A percentile compares a stretch with the other conserved stretches of the same genome.
phyloP scores from a whole-genome alignment of 23 tunicate genomes.

The Diplosoma virens region DNA sequence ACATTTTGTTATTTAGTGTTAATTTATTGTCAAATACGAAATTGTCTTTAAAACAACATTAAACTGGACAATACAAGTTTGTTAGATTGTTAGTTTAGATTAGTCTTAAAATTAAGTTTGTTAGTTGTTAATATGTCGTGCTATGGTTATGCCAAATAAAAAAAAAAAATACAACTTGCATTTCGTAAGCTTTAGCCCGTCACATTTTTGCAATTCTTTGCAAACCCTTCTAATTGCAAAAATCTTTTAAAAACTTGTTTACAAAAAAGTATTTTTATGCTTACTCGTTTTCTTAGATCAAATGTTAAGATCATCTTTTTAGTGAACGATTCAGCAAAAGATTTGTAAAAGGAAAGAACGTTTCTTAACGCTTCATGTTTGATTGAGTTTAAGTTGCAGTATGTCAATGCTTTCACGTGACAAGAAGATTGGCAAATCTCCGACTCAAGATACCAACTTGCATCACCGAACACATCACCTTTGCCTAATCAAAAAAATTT shows the following conservation, averaged over 20 bases:
- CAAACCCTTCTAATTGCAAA: not conserved
- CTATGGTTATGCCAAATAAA: too few species aligned
- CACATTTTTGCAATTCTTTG: not conserved
- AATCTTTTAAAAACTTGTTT: not conserved
- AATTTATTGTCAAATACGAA: too few species aligned
- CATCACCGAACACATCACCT: constrained; percentile 98
- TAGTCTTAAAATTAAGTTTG: too few species aligned
- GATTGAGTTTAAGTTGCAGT: constrained; percentile 91
- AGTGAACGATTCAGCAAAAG: constrained; percentile 65
- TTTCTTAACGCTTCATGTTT: constrained; percentile 62
- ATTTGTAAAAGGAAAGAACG: constrained; percentile 78
- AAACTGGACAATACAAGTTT: too few species aligned
- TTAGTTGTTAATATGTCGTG: too few species aligned
- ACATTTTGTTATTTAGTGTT: too few species aligned
- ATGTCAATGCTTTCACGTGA: constrained; percentile 96
- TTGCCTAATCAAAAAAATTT: constrained; percentile 61
- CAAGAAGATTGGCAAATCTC: constrained; percentile 67
- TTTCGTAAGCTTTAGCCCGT: too few species aligned
- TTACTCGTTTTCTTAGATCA: constrained; percentile 76
- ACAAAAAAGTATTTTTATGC: too few species aligned
- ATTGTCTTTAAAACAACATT: too few species aligned
- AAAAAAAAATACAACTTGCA: too few species aligned
- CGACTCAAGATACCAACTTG: constrained; percentile 47
- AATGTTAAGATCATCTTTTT: constrained; percentile 89
- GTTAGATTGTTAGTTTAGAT: too few species aligned